Base-by-base conservation (phyloP, 2,113 vertebrate species). In the Notiomystis cincta region DNA sequence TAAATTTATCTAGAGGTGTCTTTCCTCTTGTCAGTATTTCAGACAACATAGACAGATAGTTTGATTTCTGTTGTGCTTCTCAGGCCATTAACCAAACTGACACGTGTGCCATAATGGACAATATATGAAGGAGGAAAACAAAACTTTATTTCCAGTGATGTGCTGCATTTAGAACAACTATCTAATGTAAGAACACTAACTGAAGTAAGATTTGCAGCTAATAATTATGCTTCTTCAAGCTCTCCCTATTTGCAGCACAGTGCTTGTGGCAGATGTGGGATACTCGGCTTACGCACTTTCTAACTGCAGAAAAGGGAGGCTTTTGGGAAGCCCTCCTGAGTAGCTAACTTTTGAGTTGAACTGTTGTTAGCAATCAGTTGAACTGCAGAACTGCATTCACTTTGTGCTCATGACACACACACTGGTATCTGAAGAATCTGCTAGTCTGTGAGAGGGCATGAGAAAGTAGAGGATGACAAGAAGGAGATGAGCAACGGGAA, bases 251-350 rank as follows among this genome's bases (percentile, higher is more conserved):
- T 45, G 15, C 76, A 94, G 40, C 0, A 1, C 31, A 50, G 33
- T 0, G 0, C 19, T 45, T 66, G 53, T 2, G 0, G 23, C 56
- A 73, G 25, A 44, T 0, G 0, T 9, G 42, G 54, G 35, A 62
- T 10, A 77, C 22, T 18, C 0, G 0, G 22, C 50, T 77, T 85
- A 50, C 44, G 45, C 11, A n/a, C 14, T 11, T n/a, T 8, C 0
- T 45, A 72, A 62, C 35, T 47, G 40, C 54, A 83, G 65, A 18
- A 24, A 16, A 76, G 15, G 30, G 37, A 56, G 48, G 51, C 9
- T 81, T 80, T 50, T 25, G 51, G 60, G 48, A 95, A 75, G 37
- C 22, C 11, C 18, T 38, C 15, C 42, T 1, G 3, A 61, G 33
- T 38, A 67, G 60, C n/a, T 2, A 2, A 18, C 40, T 54, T 51